A percentile compares a stretch with the other conserved stretches of the same genome.
Conservation (phyloP, 2,888 invertebrate genomes). For the Aleiodes testaceus region DNA sequence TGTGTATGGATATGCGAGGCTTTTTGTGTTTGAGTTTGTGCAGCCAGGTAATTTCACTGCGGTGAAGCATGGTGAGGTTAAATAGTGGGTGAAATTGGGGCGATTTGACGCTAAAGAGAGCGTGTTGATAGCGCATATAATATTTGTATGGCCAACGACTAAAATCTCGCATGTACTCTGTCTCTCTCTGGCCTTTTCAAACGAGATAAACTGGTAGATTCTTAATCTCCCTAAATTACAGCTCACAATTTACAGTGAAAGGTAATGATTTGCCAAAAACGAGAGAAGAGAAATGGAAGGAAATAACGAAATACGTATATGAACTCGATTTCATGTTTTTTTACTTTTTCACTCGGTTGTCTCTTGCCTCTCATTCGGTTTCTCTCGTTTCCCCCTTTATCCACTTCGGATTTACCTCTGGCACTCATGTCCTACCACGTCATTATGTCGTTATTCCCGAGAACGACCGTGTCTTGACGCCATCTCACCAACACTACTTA, state of each 20-base stretch:
- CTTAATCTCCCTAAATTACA: background rate
- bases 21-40: slow-evolving; percentile 48
- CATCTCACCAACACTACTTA: slow-evolving; percentile 53
- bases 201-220: background rate
- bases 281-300: slow-evolving; percentile 13
- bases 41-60: slow-evolving; percentile 61
- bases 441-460: slow-evolving; percentile 72
- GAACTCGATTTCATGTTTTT: slow-evolving; percentile 25
- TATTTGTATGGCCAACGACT: slow-evolving; percentile 6
- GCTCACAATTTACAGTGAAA: background rate
- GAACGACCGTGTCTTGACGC: slow-evolving; percentile 70
- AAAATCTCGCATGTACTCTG: slow-evolving; percentile 15
- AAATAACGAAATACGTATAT: slow-evolving; percentile 12
- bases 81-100: slow-evolving; percentile 65
- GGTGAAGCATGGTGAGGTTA: slow-evolving; percentile 62
- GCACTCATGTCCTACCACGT: slow-evolving; percentile 70
- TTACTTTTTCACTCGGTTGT: slow-evolving; percentile 24
- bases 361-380: background rate
- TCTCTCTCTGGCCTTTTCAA: background rate
- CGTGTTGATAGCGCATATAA: slow-evolving; percentile 44
- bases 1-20: background rate
- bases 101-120: slow-evolving; percentile 64
- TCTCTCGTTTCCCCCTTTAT: slow-evolving; percentile 22
- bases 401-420: slow-evolving; percentile 65
- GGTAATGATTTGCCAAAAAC: background rate